Evolutionary conservation across 2,888 invertebrate species (phyloP).

Genomic region (Dermolepida albohirtum): DNA sequence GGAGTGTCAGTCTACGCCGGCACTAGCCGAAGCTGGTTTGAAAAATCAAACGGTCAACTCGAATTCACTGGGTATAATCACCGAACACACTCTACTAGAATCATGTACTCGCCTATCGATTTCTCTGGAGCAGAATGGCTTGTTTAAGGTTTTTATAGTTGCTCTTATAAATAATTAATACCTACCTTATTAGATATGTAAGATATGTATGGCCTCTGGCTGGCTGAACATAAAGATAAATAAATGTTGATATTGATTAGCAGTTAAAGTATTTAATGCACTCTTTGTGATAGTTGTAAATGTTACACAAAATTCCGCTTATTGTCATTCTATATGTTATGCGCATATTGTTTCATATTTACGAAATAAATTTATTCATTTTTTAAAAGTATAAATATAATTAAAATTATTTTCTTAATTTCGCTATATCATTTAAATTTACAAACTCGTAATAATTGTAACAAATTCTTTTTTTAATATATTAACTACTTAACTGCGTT

Average conservation of each 20-base stretch:
- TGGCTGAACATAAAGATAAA: not conserved
- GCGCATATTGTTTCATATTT: no score
- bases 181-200: not conserved
- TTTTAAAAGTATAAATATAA: no score
- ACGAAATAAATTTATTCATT: no score
- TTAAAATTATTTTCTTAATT: no score
- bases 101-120: constrained; percentile 89
- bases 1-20: constrained; percentile 91
- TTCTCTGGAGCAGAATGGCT: constrained; percentile 85
- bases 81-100: constrained; percentile 87
- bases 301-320: no score
- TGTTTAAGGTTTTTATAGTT: constrained; percentile 71
- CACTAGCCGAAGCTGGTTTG: constrained; percentile 77
- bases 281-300: no score
- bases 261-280: no score
- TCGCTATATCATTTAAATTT: no score
- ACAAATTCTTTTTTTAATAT: no score
- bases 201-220: not conserved
- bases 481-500: no score
- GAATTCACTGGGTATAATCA: constrained; percentile 83
- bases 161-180: not conserved
- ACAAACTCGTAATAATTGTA: no score
- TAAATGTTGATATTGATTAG: not conserved
- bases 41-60: constrained; percentile 70
- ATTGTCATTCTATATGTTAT: no score